Evolutionary conservation across 2,797 vertebrate species (phyloP).

Genomic region (Anomalospiza imberbis): DNA sequence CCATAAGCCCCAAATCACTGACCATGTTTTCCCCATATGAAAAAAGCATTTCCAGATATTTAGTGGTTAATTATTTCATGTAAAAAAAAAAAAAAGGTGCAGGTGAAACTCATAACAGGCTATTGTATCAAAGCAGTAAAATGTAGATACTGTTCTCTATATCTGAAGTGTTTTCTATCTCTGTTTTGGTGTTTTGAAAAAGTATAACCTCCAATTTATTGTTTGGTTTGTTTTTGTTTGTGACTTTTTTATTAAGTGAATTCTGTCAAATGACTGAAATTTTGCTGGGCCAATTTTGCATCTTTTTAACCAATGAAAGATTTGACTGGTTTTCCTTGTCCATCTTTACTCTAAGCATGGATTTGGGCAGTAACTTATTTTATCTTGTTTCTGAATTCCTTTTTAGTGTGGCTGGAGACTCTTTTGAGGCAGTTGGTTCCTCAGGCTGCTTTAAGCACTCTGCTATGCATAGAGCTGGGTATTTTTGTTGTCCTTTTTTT

Average conservation of each 20-base stretch:
- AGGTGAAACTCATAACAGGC: not conserved
- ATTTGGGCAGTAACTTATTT: not conserved
- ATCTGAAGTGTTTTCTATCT: not conserved
- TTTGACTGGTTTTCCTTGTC: not conserved
- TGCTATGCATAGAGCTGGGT: not conserved
- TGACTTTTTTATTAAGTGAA: not conserved
- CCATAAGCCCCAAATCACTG: not conserved
- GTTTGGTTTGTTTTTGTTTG: not conserved
- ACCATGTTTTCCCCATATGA: rapidly evolving
- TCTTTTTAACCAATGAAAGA: not conserved
- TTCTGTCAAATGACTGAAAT: not conserved
- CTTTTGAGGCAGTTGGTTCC: not conserved
- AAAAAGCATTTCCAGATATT: not conserved
- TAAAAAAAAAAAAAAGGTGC: not conserved
- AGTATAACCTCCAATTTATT: not conserved
- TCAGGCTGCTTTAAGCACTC: not conserved
- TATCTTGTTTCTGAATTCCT: not conserved
- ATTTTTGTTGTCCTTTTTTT: not conserved
- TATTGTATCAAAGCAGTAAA: not conserved
- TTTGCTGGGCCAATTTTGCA: not conserved
- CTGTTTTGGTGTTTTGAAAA: not conserved
- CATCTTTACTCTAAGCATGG: not conserved
- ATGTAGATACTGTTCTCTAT: not conserved
- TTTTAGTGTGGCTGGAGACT: not conserved
- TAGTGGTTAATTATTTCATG: not conserved